Evolutionary conservation across 2,888 invertebrate species (phyloP).

Genomic region (Sepioteuthis lessoniana): DNA sequence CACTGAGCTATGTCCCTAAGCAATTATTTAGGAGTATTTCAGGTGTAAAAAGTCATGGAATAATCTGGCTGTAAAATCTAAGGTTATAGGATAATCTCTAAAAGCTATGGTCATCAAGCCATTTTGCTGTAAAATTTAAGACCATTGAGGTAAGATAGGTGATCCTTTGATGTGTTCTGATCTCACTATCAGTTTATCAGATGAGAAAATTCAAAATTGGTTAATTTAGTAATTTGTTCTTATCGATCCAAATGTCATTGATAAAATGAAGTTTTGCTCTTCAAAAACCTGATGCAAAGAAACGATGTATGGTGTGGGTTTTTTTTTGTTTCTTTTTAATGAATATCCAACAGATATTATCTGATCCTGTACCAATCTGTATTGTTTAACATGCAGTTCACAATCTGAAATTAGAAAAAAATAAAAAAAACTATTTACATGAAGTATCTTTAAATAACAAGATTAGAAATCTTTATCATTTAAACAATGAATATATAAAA

Average conservation of each 20-base stretch:
- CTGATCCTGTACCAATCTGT: not conserved
- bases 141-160: not conserved
- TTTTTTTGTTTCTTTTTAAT: not conserved
- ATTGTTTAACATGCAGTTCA: not conserved
- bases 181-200: not conserved
- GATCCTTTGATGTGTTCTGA: not conserved
- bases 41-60: too few relatives aligned
- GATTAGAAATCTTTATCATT: not conserved
- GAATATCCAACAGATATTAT: not conserved
- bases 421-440: not conserved
- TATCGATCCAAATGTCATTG: not conserved
- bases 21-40: too few relatives aligned
- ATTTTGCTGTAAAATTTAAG: too few relatives aligned
- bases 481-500: too few relatives aligned
- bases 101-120: too few relatives aligned
- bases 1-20: too few relatives aligned
- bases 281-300: not conserved
- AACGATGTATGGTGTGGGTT: not conserved
- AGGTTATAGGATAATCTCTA: too few relatives aligned
- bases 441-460: not conserved
- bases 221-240: not conserved
- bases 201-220: not conserved
- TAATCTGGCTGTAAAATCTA: too few relatives aligned
- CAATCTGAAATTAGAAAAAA: conserved; percentile 20
- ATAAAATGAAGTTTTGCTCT: not conserved